Percentiles rank a stretch among this genome's conserved stretches.
Evolutionary conservation across 2,113 vertebrate species (phyloP).

Genomic region (Etia nguti): DNA sequence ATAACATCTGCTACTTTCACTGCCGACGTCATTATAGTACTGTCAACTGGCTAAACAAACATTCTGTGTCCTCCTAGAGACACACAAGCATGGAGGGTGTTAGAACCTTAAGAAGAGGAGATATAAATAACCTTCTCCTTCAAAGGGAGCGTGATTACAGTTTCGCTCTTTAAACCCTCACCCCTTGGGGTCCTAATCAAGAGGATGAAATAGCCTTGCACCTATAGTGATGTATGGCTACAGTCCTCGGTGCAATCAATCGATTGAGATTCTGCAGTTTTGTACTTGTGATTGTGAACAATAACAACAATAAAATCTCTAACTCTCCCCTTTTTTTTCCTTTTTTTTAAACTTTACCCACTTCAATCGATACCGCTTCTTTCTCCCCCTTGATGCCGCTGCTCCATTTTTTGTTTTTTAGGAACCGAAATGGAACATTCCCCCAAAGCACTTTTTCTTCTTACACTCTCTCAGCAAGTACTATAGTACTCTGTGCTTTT

Average conservation of each 20-base stretch:
- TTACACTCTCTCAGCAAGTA: background rate
- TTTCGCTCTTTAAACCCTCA: conserved; percentile 28
- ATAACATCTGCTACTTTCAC: background rate
- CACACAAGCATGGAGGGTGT: background rate
- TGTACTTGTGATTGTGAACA: conserved; percentile 48
- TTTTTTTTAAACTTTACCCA: background rate
- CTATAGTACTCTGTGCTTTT: background rate
- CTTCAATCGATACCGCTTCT: background rate
- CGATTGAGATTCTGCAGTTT: conserved; percentile 35
- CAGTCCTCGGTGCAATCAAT: conserved; percentile 36
- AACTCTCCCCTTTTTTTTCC: background rate
- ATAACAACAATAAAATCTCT: conserved; percentile 23
- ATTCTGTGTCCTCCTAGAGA: background rate
- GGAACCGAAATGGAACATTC: background rate
- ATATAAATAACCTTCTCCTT: conserved; percentile 32
- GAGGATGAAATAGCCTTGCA: conserved; percentile 26
- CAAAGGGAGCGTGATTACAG: conserved; percentile 34
- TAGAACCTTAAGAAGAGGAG: background rate
- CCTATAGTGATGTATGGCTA: conserved; percentile 44
- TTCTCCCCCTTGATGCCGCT: background rate
- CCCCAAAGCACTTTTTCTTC: background rate
- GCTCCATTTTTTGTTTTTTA: background rate
- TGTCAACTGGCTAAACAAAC: background rate
- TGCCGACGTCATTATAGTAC: background rate
- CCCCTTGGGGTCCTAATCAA: conserved; percentile 44